phyloP scores from a whole-genome alignment of 2,797 vertebrate species.

The Poeciliopsis presidionis region DNA sequence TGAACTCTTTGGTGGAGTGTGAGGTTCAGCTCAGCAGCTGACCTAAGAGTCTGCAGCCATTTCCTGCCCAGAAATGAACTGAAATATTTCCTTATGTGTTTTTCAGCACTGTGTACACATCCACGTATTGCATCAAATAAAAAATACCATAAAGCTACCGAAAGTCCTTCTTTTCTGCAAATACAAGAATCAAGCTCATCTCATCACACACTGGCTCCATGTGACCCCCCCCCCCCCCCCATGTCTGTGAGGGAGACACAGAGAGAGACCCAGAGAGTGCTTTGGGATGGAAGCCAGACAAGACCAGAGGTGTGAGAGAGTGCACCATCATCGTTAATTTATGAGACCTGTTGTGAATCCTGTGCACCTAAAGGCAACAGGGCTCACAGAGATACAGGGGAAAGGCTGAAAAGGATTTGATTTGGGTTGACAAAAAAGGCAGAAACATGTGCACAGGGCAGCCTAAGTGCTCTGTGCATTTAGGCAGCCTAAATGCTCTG shows the following conservation, averaged over 20 bases:
- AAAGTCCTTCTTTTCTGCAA: neutral
- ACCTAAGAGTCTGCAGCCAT: neutral
- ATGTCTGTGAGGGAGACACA: conserved; percentile 31
- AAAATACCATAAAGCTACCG: neutral
- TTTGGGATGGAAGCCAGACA: conserved; percentile 52
- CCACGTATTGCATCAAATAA: neutral
- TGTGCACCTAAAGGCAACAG: conserved; percentile 44
- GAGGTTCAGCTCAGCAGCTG: conserved; percentile 2
- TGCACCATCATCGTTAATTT: conserved; percentile 71
- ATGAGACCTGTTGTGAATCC: conserved; percentile 68
- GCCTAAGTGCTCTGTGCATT: conserved; percentile 16
- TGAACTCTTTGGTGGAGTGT: neutral
- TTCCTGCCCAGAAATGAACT: neutral
- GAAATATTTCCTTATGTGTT: neutral
- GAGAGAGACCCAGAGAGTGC: conserved; percentile 48
- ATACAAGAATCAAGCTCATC: conserved; percentile 3
- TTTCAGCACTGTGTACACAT: neutral
- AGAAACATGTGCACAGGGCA: conserved; percentile 8
- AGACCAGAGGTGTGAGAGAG: conserved; percentile 54
- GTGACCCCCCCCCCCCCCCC: conserved; percentile 46
- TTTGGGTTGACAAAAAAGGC: conserved; percentile 39
- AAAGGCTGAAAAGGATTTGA: conserved; percentile 53
- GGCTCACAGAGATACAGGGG: conserved; percentile 32
- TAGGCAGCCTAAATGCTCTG: conserved; percentile 10
- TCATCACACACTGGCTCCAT: conserved; percentile 63